Evolutionary conservation across 2,113 vertebrate genomes (phyloP).

Genomic region (Otus sunia): DNA sequence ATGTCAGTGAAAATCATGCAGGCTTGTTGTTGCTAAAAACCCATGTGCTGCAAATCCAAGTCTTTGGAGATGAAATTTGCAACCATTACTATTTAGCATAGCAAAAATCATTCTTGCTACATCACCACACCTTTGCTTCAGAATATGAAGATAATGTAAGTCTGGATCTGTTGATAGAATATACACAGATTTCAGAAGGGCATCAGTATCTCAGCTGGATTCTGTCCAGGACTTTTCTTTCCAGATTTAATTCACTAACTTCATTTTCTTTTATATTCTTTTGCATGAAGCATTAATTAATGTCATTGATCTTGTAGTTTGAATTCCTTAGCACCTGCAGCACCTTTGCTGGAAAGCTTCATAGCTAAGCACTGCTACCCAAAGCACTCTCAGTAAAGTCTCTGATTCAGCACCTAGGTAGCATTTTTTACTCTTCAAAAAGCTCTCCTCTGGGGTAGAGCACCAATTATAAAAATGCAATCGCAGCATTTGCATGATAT

Average conservation of each 20-base stretch:
- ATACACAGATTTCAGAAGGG: background rate
- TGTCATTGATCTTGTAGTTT: background rate
- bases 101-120: background rate
- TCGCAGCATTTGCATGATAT: slow-evolving; percentile 43
- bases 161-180: background rate
- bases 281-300: slow-evolving; percentile 22
- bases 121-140: background rate
- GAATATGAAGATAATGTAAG: background rate
- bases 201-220: background rate
- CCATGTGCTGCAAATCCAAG: background rate
- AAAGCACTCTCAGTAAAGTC: background rate
- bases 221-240: background rate
- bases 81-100: background rate
- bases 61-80: background rate
- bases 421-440: slow-evolving; percentile 49
- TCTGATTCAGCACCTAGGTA: slow-evolving; percentile 56
- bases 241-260: background rate
- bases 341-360: background rate
- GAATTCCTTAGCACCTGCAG: slow-evolving; percentile 17
- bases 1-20: background rate
- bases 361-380: background rate
- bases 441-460: slow-evolving; percentile 40
- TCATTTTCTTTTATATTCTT: background rate
- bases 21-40: background rate
- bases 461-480: slow-evolving; percentile 64